Evolutionary conservation across 2,113 vertebrate species (phyloP).

Genomic region (Ovibos moschatus): DNA sequence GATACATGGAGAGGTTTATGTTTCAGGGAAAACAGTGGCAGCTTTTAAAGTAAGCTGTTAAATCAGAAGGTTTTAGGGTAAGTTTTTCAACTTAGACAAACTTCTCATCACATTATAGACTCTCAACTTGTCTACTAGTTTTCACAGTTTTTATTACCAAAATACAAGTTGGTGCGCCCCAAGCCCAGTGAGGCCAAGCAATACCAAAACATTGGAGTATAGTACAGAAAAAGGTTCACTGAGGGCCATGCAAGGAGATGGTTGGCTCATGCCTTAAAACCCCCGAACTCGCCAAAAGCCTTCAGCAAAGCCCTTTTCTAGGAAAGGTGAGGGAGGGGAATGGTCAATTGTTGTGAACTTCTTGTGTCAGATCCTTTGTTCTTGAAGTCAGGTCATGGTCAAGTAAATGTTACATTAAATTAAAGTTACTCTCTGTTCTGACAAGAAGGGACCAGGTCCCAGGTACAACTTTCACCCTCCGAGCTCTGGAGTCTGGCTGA

Average conservation of each 20-base stretch:
- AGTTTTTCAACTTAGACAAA: background rate
- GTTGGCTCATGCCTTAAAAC: background rate
- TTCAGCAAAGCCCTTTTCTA: background rate
- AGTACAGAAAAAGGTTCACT: background rate
- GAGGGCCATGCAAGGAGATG: background rate
- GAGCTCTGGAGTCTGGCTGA: background rate
- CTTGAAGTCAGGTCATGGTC: background rate
- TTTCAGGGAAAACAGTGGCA: background rate
- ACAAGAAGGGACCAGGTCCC: background rate
- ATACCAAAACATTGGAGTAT: background rate
- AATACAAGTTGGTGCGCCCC: background rate
- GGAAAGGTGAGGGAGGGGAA: background rate
- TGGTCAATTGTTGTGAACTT: background rate
- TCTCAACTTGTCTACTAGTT: background rate
- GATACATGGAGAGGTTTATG: background rate
- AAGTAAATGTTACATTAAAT: background rate
- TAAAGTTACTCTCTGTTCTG: background rate
- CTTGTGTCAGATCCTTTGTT: background rate
- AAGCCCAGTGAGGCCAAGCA: background rate
- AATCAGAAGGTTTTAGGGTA: background rate
- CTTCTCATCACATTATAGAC: background rate
- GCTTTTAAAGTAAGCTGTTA: background rate
- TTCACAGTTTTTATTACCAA: background rate
- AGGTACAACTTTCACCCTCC: background rate
- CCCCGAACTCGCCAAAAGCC: background rate